Percentiles rank a stretch among this genome's conserved stretches.
phyloP scores from a whole-genome alignment of 1,140 invertebrate species.

The Scaptomyza graminum region DNA sequence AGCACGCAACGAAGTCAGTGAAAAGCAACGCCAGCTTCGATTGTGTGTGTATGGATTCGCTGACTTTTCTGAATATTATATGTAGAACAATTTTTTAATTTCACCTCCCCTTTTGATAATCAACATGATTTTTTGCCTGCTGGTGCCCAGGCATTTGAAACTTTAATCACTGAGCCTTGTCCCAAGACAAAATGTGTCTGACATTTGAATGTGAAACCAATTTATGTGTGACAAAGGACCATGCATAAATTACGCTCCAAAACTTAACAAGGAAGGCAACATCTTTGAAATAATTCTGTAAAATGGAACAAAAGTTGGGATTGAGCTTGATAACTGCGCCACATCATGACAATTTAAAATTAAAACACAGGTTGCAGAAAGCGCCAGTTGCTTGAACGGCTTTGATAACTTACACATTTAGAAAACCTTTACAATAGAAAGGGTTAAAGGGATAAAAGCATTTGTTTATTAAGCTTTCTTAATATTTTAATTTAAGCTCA shows the following conservation, averaged over 20 bases:
- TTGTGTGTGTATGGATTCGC: background rate
- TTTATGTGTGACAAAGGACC: conserved; percentile 21
- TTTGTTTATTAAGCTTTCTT: too few relatives aligned
- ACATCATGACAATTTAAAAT: too few relatives aligned
- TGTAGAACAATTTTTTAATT: background rate
- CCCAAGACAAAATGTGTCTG: background rate
- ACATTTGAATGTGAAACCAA: conserved; percentile 36
- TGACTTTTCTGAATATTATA: conserved; percentile 35
- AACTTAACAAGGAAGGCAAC: background rate
- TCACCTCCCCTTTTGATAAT: conserved; percentile 35
- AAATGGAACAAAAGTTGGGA: background rate
- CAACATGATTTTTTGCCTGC: conserved; percentile 37
- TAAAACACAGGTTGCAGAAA: too few relatives aligned
- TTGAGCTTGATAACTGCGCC: too few relatives aligned
- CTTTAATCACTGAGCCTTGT: conserved; percentile 38
- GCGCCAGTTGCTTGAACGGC: too few relatives aligned
- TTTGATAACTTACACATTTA: too few relatives aligned
- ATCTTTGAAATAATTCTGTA: background rate
- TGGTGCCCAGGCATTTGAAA: conserved; percentile 37
- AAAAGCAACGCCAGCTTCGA: background rate
- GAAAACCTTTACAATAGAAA: too few relatives aligned
- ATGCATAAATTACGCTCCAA: conserved; percentile 21
- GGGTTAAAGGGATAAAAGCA: too few relatives aligned
- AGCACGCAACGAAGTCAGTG: background rate
- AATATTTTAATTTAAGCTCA: too few relatives aligned